Percentiles rank a stretch among this genome's conserved stretches.
phyloP scores from a whole-genome alignment of 2,797 vertebrate genomes.

The Onychomys torridus region DNA sequence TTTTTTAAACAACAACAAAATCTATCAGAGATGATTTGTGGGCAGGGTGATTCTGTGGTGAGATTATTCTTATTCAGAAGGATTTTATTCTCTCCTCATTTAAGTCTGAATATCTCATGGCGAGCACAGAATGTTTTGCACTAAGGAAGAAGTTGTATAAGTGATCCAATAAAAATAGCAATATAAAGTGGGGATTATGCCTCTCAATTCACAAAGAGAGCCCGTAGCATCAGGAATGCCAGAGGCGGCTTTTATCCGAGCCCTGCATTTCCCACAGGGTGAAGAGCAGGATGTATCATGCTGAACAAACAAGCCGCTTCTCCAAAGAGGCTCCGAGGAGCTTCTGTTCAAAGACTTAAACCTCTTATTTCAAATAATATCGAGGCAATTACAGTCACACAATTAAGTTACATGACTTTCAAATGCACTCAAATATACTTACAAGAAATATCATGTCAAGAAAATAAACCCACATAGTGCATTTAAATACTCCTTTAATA shows the following conservation, averaged over 20 bases:
- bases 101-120: slow-evolving; percentile 28
- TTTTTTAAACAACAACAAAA: not conserved
- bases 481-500: slow-evolving; percentile 38
- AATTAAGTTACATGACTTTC: slow-evolving; percentile 16
- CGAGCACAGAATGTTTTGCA: not conserved
- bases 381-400: slow-evolving; percentile 30
- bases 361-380: slow-evolving; percentile 65
- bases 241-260: not conserved
- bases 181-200: slow-evolving; percentile 21
- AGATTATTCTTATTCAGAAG: not conserved
- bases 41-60: not conserved
- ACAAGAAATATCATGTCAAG: slow-evolving; percentile 36
- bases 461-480: not conserved
- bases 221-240: not conserved
- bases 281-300: not conserved
- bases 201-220: not conserved
- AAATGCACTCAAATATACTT: not conserved
- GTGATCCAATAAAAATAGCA: slow-evolving; percentile 31
- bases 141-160: slow-evolving; percentile 4
- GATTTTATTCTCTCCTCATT: slow-evolving; percentile 20
- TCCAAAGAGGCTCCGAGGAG: not conserved
- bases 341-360: not conserved
- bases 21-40: not conserved
- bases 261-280: not conserved
- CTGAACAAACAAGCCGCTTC: not conserved